Evolutionary conservation across 2,113 vertebrate genomes (phyloP), one percentile per base, ranked within the genome.

Genomic region (Glaucomys volans): DNA sequence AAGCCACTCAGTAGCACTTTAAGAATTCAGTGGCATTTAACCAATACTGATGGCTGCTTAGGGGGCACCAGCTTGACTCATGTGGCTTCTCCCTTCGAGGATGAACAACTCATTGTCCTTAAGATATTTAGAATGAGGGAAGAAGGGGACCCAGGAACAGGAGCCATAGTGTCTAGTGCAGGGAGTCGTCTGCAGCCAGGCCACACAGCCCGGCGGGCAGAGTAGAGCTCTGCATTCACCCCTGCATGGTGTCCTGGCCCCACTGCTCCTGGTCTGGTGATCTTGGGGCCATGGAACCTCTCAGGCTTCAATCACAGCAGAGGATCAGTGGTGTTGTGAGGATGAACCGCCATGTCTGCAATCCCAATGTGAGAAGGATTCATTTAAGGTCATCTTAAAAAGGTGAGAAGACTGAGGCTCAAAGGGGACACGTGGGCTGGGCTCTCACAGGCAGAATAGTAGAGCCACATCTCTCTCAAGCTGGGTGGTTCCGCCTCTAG

Each of bases 361-460:
- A 57, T 57, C 0, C 59, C 59, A 62, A 3, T 26, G 1, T 5
- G 13, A 16, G 1, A 2, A 76, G 26, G 40, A 28, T 16, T 6
- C n/a, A 20, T 52, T 24, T 14, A 32, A 47, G 3, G 28, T 12
- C 62, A 54, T 42, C n/a, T 37, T n/a, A 17, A 69, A n/a, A 79
- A 90, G 50, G 79, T 14, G 28, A 81, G 35, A 8, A 24, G n/a
- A 35, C n/a, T 12, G 26, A 92, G 76, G 50, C n/a, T 59, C 22
- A 0, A 4, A 47, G 40, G 44, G 37, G 20, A 18, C n/a, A 0
- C 10, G 17, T 0, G 2, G 17, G 35, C 32, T 20, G 13, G 3
- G 57, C 18, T 50, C 32, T 14, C 13, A 30, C 40, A n/a, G 12
- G 13, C n/a, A 18, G n/a, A 24, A 13, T 20, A 57, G 50, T 32